A percentile compares a stretch with the other conserved stretches of the same genome.
Evolutionary conservation across 2,113 vertebrate species (phyloP).

Genomic region (Onychostruthus taczanowskii): DNA sequence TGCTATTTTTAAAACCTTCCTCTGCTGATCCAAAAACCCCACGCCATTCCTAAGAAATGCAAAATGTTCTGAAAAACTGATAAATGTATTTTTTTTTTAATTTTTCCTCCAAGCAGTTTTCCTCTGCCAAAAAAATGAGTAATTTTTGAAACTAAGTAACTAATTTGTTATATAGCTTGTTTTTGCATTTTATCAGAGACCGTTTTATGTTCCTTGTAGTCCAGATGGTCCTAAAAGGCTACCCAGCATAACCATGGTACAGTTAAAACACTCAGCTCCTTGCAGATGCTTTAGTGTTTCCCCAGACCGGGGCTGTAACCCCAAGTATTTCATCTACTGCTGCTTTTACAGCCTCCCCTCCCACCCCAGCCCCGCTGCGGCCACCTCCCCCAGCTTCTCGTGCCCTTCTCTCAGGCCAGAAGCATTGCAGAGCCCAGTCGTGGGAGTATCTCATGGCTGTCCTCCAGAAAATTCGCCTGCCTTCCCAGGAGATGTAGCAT

Average conservation of each 20-base stretch:
- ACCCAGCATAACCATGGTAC: not conserved
- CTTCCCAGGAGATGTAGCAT: not conserved
- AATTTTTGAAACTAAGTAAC: not conserved
- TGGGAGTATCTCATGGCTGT: not conserved
- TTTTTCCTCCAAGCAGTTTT: not conserved
- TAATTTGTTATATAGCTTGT: not conserved
- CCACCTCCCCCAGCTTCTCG: fast-evolving
- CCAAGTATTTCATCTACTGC: not conserved
- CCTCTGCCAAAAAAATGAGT: not conserved
- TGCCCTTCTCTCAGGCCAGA: not conserved
- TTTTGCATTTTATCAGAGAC: not conserved
- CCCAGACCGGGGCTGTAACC: not conserved
- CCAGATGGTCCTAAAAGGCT: not conserved
- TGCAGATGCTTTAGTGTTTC: not conserved
- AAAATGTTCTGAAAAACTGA: not conserved
- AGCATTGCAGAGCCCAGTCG: not conserved
- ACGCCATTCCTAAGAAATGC: not conserved
- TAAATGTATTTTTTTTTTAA: not conserved
- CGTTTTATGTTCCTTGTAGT: not conserved
- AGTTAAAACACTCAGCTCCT: not conserved
- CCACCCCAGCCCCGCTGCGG: fast-evolving
- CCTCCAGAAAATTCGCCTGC: not conserved
- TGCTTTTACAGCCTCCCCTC: not conserved
- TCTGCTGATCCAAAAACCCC: not conserved
- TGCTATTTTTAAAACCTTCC: conserved; percentile 28